Base-by-base conservation (phyloP, 2,113 vertebrate genomes). In the Labeo catla region DNA sequence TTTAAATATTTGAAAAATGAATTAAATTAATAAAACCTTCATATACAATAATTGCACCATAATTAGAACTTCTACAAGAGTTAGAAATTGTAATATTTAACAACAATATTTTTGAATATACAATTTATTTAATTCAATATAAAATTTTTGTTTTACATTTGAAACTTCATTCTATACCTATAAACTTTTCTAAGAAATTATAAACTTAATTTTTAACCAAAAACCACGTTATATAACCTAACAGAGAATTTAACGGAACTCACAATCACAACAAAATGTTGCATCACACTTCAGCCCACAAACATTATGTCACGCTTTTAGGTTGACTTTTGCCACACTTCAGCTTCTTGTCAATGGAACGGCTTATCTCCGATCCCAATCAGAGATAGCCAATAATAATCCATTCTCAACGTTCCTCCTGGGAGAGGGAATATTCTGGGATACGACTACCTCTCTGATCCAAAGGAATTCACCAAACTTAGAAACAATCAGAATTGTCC, bases 401-500 rank as follows among this genome's bases (percentile, higher is more conserved):
- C 39, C 59, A 84, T 61, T 86, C 82, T 70, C 84, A 68, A 70
- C 80, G 36, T 77, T 34, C 70, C 28, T 39, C 47, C 61, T 45
- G 45, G 54, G 34, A 83, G 68, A 72, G 57, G 15, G 65, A 87
- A 85, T 78, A 85, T 90, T 90, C 61, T 79, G 8, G 19, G 50
- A 36, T 21, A 88, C 76, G 12, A 57, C 52, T 59, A 45, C 19
- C 21, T 87, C 2, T 86, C 47, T 86, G 81, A 92, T 91, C 76
- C 88, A 28, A 49, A 85, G 91, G 89, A 93, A 91, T 91, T 84
- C 43, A 47, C 88, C 78, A 91, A 89, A 93, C 90, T 92, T 92
- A 93, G 91, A 89, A 93, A 94, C 91, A 93, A 93, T 94, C 84
- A 86, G 57, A 43, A 19, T 77, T n/a, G 84, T 87, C 86, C 77